A percentile compares a stretch with the other conserved stretches of the same genome.
Evolutionary conservation across 1,140 invertebrate species (phyloP).

Genomic region (Caenorhabditis remanei): DNA sequence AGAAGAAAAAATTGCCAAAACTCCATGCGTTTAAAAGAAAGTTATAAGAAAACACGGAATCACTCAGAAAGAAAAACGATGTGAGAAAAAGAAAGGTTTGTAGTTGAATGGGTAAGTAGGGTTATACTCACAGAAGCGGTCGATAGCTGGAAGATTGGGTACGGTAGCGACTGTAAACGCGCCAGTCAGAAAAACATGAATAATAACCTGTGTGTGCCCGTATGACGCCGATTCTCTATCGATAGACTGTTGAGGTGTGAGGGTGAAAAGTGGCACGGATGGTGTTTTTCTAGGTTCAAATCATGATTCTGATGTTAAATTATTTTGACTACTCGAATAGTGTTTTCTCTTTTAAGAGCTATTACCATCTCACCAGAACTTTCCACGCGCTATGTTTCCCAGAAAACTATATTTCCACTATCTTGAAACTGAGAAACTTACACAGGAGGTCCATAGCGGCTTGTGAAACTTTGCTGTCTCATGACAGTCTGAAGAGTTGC

Average conservation of each 20-base stretch:
- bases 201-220: conserved; percentile 22
- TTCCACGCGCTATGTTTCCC: not conserved
- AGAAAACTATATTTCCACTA: not conserved
- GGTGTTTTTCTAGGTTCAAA: conserved; percentile 36
- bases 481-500: conserved; percentile 79
- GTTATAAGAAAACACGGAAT: not conserved
- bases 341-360: not conserved
- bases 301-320: not conserved
- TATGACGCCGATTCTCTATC: conserved; percentile 39
- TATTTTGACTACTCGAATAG: no score
- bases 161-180: conserved; percentile 53
- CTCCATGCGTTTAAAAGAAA: conserved; percentile 34
- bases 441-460: conserved; percentile 78
- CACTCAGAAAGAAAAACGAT: conserved; percentile 11
- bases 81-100: not conserved
- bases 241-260: conserved; percentile 46
- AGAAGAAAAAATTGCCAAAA: conserved; percentile 33
- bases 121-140: conserved; percentile 56
- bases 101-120: conserved; percentile 24
- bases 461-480: conserved; percentile 79
- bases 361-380: not conserved
- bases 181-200: conserved; percentile 15
- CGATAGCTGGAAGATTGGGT: conserved; percentile 53
- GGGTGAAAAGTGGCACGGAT: conserved; percentile 50
- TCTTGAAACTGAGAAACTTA: conserved; percentile 58